These are phyloP conservation scores for Allygus modestus DNA, from an alignment of 2,888 invertebrate species.

Conservation along the genomic window DNA sequence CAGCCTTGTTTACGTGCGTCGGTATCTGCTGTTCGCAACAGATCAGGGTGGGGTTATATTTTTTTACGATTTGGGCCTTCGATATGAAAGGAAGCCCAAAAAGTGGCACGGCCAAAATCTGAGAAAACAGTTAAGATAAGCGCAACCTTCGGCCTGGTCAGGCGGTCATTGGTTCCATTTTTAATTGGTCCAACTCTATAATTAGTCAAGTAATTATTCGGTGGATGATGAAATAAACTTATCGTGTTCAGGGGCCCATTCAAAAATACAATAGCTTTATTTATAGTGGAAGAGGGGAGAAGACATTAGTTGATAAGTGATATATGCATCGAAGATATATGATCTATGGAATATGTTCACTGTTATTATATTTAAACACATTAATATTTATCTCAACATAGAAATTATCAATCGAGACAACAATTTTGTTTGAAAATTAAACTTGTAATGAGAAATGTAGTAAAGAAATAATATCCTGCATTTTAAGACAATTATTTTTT, in stretches of 20 bases:
- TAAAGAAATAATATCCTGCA: too few species aligned
- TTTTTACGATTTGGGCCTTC: constrained; percentile 8
- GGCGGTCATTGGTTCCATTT: not conserved
- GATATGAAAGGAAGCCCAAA: constrained; percentile 25
- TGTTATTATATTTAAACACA: too few species aligned
- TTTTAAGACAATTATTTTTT: too few species aligned
- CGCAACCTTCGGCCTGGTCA: not conserved
- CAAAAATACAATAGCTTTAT: not conserved
- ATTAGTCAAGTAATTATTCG: not conserved
- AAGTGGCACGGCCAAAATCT: constrained; percentile 44
- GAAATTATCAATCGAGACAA: too few species aligned
- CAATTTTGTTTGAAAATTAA: too few species aligned
- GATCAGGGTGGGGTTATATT: not conserved
- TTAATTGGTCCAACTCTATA: constrained; percentile 18
- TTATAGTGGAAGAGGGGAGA: too few species aligned
- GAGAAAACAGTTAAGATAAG: constrained; percentile 27
- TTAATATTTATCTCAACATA: too few species aligned
- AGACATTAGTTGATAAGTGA: too few species aligned
- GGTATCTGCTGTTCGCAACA: not conserved
- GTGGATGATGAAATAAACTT: constrained; percentile 11
- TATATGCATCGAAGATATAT: too few species aligned
- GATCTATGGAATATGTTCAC: too few species aligned
- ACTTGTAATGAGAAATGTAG: too few species aligned
- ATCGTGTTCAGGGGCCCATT: too few species aligned
- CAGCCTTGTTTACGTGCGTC: constrained; percentile 11